These are phyloP conservation scores for Idaea straminata DNA, from an alignment of 2,888 invertebrate species.

Conservation along the genomic window DNA sequence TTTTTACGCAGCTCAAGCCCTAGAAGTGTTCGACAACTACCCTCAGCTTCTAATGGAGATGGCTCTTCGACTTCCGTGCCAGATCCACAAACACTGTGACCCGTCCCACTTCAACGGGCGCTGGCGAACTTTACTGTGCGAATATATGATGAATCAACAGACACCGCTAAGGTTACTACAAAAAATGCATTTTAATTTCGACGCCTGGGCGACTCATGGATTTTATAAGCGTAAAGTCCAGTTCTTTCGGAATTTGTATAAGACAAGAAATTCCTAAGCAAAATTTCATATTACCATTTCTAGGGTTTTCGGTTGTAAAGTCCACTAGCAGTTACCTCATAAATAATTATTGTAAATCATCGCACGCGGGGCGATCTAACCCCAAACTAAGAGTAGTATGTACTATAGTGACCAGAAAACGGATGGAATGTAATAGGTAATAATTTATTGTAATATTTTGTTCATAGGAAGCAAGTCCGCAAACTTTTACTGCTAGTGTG, in stretches of 20 bases:
- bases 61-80: conserved; percentile 95
- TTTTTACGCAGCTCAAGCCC: conserved; percentile 83
- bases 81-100: conserved; percentile 91
- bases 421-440: no score
- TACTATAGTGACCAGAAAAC: no score
- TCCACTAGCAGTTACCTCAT: no score
- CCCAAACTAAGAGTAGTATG: no score
- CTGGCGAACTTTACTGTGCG: conserved; percentile 92
- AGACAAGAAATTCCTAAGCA: not conserved
- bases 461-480: conserved; percentile 90
- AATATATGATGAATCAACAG: conserved; percentile 96
- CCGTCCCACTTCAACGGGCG: conserved; percentile 80
- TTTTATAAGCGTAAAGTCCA: no score
- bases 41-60: conserved; percentile 97
- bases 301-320: not conserved
- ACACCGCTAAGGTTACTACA: conserved; percentile 85
- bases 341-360: no score
- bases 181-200: not conserved
- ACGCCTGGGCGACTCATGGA: no score
- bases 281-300: not conserved
- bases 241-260: not conserved
- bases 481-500: conserved; percentile 95
- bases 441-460: not conserved
- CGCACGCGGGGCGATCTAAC: no score
- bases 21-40: conserved; percentile 96